phyloP scores from a whole-genome alignment of 2,888 invertebrate species.

The Entomobrya multifasciata region DNA sequence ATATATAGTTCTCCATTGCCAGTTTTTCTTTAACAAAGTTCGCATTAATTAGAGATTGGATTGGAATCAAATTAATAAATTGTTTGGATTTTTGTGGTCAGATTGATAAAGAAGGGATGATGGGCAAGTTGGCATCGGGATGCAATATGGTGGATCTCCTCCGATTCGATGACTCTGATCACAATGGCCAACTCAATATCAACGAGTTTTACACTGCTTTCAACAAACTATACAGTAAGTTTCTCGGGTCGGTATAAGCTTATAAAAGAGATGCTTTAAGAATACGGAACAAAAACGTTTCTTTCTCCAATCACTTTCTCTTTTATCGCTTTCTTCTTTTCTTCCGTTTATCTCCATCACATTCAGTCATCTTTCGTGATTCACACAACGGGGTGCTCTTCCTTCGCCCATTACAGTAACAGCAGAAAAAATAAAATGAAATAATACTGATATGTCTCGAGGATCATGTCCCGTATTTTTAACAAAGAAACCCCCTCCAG shows the following conservation, averaged over 20 bases:
- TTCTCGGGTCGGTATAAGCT: no score
- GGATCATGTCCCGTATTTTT: background rate
- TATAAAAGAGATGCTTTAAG: conserved; percentile 11
- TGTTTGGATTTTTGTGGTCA: conserved; percentile 79
- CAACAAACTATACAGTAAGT: conserved; percentile 85
- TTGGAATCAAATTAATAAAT: conserved; percentile 67
- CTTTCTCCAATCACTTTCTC: conserved; percentile 9
- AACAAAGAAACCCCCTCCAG: background rate
- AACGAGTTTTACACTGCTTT: conserved; percentile 89
- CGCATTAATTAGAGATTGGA: conserved; percentile 61
- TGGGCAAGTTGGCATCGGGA: conserved; percentile 85
- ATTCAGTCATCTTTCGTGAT: conserved; percentile 32
- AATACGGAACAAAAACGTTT: conserved; percentile 17
- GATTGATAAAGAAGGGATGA: conserved; percentile 86
- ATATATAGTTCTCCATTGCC: no score
- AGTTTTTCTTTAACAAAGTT: conserved; percentile 35
- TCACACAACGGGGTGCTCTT: conserved; percentile 10
- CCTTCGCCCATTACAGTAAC: background rate
- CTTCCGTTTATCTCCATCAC: conserved; percentile 37
- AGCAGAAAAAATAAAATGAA: conserved; percentile 26
- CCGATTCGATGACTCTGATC: conserved; percentile 86
- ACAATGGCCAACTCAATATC: conserved; percentile 86
- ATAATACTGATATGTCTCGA: conserved; percentile 24
- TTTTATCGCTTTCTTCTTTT: background rate
- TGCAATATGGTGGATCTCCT: conserved; percentile 87